phyloP scores from a whole-genome alignment of 2,888 invertebrate genomes.

The Emmelina monodactyla region DNA sequence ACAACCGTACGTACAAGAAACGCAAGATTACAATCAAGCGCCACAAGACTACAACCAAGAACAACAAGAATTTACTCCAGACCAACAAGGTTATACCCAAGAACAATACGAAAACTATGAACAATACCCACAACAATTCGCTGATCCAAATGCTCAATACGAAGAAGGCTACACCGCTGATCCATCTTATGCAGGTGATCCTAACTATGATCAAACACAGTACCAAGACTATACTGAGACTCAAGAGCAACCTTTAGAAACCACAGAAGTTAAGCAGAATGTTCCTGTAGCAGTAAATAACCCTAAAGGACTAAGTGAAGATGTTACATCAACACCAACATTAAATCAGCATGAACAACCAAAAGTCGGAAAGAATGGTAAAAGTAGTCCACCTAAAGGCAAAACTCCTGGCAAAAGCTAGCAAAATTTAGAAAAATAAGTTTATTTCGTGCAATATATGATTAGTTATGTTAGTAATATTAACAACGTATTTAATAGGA shows the following conservation, averaged over 20 bases:
- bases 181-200: constrained; percentile 30
- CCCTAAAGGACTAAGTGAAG: constrained; percentile 20
- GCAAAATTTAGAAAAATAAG: constrained; percentile 24
- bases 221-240: constrained; percentile 26
- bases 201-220: constrained; percentile 33
- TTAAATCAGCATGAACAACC: not conserved
- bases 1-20: constrained; percentile 5
- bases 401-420: constrained; percentile 42
- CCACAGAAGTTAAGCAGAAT: constrained; percentile 12
- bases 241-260: constrained; percentile 14
- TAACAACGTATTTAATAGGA: too few species aligned
- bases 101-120: constrained; percentile 40
- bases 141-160: constrained; percentile 21
- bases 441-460: constrained; percentile 43
- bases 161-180: constrained; percentile 32
- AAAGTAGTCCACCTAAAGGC: constrained; percentile 27
- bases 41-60: not conserved
- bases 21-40: constrained; percentile 14
- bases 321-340: constrained; percentile 12
- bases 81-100: constrained; percentile 29
- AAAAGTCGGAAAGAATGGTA: constrained; percentile 19
- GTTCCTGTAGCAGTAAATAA: constrained; percentile 19
- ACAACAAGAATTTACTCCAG: too few species aligned
- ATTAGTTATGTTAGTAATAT: constrained; percentile 26
- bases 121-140: constrained; percentile 19